Evolutionary conservation across 2,888 invertebrate species (phyloP).

Genomic region (Polymixis lichenea): DNA sequence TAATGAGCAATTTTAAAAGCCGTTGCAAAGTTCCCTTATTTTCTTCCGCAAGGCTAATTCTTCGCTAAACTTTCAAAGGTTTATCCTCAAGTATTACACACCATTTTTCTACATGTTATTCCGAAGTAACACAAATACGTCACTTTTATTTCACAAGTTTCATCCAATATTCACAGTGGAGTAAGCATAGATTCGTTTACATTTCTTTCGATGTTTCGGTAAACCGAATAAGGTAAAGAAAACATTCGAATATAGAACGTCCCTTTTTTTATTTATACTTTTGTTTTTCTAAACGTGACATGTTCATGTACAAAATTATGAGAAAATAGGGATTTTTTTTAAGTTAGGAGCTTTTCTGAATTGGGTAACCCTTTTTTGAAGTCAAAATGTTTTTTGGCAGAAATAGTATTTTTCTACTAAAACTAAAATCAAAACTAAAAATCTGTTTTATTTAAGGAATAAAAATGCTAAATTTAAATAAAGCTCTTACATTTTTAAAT

Average conservation of each 20-base stretch:
- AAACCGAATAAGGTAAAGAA: constrained; percentile 25
- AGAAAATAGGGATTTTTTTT: too few relatives aligned
- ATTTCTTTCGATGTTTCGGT: constrained; percentile 18
- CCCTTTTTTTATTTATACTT: constrained; percentile 1
- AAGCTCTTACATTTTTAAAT: not conserved
- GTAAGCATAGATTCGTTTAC: constrained; percentile 36
- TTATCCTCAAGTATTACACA: constrained; percentile 4
- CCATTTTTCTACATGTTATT: constrained; percentile 22
- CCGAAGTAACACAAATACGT: constrained; percentile 22
- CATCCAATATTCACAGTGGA: constrained; percentile 38
- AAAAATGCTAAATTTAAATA: not conserved
- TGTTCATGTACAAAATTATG: too few relatives aligned
- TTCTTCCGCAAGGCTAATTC: not conserved
- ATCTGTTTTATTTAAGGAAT: not conserved
- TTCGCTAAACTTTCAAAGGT: not conserved
- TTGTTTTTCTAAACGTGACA: not conserved
- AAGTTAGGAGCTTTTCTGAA: too few relatives aligned
- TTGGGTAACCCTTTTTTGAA: too few relatives aligned
- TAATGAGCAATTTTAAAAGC: not conserved
- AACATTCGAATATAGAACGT: constrained; percentile 8
- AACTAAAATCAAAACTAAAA: too few relatives aligned
- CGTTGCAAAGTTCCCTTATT: not conserved
- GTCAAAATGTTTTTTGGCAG: too few relatives aligned
- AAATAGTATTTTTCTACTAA: too few relatives aligned
- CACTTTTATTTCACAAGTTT: constrained; percentile 43